Evolutionary conservation across 2,797 vertebrate species (phyloP).

Genomic region (Hydrolagus colliei): DNA sequence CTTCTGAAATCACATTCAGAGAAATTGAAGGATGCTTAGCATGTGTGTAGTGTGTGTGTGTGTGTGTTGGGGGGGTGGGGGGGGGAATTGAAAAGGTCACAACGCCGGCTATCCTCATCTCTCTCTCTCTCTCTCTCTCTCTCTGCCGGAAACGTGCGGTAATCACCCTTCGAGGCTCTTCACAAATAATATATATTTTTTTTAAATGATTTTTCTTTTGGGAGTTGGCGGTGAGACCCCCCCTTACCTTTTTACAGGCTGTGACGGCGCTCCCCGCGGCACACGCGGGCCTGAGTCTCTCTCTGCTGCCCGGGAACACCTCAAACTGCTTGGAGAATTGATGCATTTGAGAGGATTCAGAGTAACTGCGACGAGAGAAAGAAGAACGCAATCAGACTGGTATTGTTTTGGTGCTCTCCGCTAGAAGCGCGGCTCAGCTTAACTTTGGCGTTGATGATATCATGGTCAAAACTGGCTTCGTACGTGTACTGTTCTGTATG

Average conservation of each 20-base stretch:
- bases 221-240: background rate
- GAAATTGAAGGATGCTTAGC: too few relatives aligned
- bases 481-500: too few relatives aligned
- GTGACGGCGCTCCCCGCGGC: conserved; percentile 69
- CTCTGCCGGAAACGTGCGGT: background rate
- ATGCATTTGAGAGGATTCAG: conserved; percentile 73
- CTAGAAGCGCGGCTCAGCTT: background rate
- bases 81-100: too few relatives aligned
- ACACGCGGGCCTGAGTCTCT: conserved; percentile 54
- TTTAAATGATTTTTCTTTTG: background rate
- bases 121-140: too few relatives aligned
- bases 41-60: too few relatives aligned
- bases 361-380: conserved; percentile 59
- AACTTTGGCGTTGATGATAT: background rate
- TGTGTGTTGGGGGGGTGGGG: too few relatives aligned
- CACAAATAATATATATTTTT: background rate
- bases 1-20: too few relatives aligned
- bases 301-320: conserved; percentile 49
- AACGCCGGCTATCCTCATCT: too few relatives aligned
- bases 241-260: conserved; percentile 83
- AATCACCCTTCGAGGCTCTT: background rate
- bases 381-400: conserved; percentile 35
- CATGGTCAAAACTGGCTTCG: background rate
- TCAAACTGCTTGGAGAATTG: conserved; percentile 56
- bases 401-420: background rate